Evolutionary conservation across 1,140 invertebrate species (phyloP), one percentile per base, ranked within the genome.

Genomic region (Leptinotarsa undecemlineata): DNA sequence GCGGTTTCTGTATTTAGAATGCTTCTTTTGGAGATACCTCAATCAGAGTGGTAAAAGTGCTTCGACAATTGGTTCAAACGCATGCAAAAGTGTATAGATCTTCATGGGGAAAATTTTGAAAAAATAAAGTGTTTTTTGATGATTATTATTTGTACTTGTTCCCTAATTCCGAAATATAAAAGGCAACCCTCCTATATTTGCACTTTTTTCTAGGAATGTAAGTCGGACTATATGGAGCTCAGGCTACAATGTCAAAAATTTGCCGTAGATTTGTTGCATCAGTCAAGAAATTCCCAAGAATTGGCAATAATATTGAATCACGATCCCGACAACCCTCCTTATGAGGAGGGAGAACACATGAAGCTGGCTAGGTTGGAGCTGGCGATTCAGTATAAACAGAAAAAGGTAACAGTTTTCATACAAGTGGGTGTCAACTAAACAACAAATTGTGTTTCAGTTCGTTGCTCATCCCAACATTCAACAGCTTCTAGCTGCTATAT

Each of bases 381-480:
- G 61, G 96, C 96, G 1, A 95, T 98, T 68, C 90, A 93, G 77
- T 96, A 95, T 84, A 96, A 96, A 82, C 97, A 98, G 85, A 98
- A 98, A 85, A 93, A 92, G 88, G 94, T 95, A 80, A 75, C 23
- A 26, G 64, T 68, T 60, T 13, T 23, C 60, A 8, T 20, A 61
- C 60, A 61, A 61, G 20, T 61, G 17, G 4, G 15, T 17, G 3
- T 57, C 51, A n/a, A 57, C 51, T 19, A 0, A n/a, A n/a, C 51
- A 57, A 33, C 20, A 26, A 48, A 71, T 68, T 80, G 42, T 60
- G 76, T 81, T 82, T 48, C 85, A 95, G 93, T 97, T 97, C 83
- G 95, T 98, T 23, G 91, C 95, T n/a, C 95, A 97, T 86, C 92
- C 96, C 15, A 96, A 95, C 83, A 94, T 96, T 78, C 96, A 98